phyloP scores from a whole-genome alignment of 1,140 invertebrate species.

The Drosophila varians region DNA sequence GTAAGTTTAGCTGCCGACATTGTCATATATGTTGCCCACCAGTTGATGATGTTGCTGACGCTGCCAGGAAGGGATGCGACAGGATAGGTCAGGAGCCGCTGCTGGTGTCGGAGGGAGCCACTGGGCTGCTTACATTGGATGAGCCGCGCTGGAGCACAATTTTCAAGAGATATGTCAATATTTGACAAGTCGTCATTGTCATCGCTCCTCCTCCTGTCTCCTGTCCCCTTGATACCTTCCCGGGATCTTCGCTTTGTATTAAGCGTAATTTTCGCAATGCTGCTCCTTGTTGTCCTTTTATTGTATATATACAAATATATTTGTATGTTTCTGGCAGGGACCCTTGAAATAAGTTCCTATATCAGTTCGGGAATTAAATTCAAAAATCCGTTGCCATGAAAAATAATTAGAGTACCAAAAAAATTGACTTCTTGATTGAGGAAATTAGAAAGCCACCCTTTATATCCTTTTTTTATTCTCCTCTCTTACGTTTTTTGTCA shows the following conservation, averaged over 20 bases:
- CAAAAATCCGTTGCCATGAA: too few species aligned
- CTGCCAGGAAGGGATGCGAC: conserved; percentile 50
- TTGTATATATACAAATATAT: too few species aligned
- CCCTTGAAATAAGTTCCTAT: not conserved
- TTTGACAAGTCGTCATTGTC: conserved; percentile 82
- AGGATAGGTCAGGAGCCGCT: conserved; percentile 23
- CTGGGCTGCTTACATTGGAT: conserved; percentile 76
- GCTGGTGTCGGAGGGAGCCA: conserved; percentile 32
- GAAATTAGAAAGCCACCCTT: not conserved
- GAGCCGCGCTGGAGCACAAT: conserved; percentile 79
- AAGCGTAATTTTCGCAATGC: conserved; percentile 42
- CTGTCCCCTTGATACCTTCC: conserved; percentile 6
- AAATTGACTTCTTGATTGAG: too few species aligned
- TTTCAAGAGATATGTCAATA: conserved; percentile 83
- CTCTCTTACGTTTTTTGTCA: not conserved
- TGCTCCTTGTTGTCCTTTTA: conserved; percentile 10
- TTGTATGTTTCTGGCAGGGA: conserved; percentile 2
- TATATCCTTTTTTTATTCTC: not conserved
- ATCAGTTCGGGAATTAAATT: not conserved
- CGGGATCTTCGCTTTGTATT: conserved; percentile 58
- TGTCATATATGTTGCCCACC: conserved; percentile 74
- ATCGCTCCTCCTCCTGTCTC: conserved; percentile 8
- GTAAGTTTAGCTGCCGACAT: conserved; percentile 57
- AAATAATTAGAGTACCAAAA: too few species aligned
- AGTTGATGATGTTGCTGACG: conserved; percentile 81